Conservation (phyloP, 2,113 vertebrate species). For the Candoia aspera region DNA sequence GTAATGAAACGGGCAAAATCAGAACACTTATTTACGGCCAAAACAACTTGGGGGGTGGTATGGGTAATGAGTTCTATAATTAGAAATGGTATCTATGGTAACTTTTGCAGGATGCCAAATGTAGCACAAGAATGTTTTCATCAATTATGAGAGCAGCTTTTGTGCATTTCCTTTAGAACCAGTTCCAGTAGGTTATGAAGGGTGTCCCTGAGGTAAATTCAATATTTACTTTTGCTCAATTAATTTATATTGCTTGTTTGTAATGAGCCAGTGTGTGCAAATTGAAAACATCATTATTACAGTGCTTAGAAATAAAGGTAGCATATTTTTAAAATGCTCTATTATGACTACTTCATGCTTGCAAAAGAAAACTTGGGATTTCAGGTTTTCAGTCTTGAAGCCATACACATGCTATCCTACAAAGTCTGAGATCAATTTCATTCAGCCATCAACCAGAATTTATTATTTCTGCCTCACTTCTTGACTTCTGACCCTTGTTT, state of each 20-base stretch:
- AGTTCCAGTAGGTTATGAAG: not conserved
- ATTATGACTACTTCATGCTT: not conserved
- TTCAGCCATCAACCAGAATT: not conserved
- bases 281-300: not conserved
- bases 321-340: not conserved
- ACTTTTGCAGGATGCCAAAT: not conserved
- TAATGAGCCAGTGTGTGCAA: not conserved
- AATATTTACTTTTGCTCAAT: not conserved
- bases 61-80: not conserved
- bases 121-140: not conserved
- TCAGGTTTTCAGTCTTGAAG: not conserved
- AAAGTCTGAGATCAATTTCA: not conserved
- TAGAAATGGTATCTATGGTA: slow-evolving; percentile 1
- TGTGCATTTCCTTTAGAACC: not conserved
- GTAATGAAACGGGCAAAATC: not conserved
- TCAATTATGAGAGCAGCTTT: not conserved
- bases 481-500: not conserved
- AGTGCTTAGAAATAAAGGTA: not conserved
- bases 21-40: not conserved
- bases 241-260: not conserved
- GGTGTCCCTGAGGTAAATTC: not conserved
- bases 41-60: not conserved
- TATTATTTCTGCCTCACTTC: not conserved
- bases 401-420: not conserved
- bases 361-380: not conserved